Conservation (phyloP, 1,140 invertebrate genomes). For the Drosophila trapezifrons region DNA sequence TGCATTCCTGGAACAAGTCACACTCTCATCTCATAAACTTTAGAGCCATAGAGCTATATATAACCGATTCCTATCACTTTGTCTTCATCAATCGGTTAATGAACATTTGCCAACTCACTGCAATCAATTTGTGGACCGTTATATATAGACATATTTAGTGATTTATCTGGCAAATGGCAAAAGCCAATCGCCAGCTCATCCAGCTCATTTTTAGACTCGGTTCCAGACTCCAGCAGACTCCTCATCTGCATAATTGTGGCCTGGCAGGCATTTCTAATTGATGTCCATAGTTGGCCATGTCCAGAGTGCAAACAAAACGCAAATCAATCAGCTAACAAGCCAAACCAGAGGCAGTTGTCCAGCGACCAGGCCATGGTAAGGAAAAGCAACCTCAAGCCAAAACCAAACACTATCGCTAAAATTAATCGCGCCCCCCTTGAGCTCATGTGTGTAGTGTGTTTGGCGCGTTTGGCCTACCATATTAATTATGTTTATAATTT, state of each 20-base stretch:
- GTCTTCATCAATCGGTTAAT: constrained; percentile 38
- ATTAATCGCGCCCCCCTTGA: constrained; percentile 59
- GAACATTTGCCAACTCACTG: constrained; percentile 29
- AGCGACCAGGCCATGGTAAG: constrained; percentile 34
- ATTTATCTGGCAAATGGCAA: constrained; percentile 46
- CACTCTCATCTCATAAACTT: not conserved
- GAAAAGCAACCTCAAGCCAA: constrained; percentile 62
- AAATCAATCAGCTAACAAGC: constrained; percentile 80
- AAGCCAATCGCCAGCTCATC: constrained; percentile 38
- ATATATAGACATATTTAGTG: constrained; percentile 48
- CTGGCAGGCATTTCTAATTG: constrained; percentile 79
- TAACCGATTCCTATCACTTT: constrained; percentile 13
- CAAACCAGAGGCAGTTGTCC: constrained; percentile 43
- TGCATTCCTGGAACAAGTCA: not conserved
- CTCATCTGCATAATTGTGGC: constrained; percentile 75
- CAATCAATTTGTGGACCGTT: constrained; percentile 39
- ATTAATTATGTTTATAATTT: constrained; percentile 83
- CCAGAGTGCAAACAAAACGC: constrained; percentile 75
- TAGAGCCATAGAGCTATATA: not conserved
- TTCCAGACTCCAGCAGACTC: not conserved
- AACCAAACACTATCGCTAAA: constrained; percentile 77
- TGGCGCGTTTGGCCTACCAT: constrained; percentile 65
- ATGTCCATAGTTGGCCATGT: constrained; percentile 68
- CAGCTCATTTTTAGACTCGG: not conserved
- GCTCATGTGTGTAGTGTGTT: constrained; percentile 25